phyloP scores from a whole-genome alignment of 2,797 vertebrate species.

The Epinephelus awoara region DNA sequence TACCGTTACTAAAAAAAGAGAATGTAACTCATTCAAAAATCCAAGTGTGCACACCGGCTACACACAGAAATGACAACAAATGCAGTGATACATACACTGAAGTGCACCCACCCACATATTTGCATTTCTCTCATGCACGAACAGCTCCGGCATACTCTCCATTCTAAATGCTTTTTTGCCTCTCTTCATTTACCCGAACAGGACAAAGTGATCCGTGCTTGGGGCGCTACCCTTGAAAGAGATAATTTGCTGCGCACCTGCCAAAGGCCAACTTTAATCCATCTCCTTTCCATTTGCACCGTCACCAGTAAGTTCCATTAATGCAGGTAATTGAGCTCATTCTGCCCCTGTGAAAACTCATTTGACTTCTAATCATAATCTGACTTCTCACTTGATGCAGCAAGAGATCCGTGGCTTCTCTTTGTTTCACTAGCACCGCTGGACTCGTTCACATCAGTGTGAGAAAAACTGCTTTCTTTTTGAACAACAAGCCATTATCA shows the following conservation, averaged over 20 bases:
- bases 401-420: slow-evolving; percentile 28
- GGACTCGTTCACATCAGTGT: slow-evolving; percentile 18
- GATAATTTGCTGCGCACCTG: slow-evolving; percentile 41
- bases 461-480: neutral
- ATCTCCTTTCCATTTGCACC: slow-evolving; percentile 49
- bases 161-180: neutral
- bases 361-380: slow-evolving; percentile 69
- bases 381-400: slow-evolving; percentile 50
- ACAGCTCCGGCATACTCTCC: neutral
- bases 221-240: slow-evolving; percentile 30
- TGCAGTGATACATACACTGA: neutral
- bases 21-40: neutral
- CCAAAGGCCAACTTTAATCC: slow-evolving; percentile 53
- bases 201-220: slow-evolving; percentile 25
- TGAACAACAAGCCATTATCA: slow-evolving; percentile 10
- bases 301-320: slow-evolving; percentile 58
- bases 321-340: slow-evolving; percentile 68
- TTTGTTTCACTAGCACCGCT: slow-evolving; percentile 24
- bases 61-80: neutral
- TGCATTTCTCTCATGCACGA: slow-evolving; percentile 3
- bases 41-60: neutral
- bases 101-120: neutral
- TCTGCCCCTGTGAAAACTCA: slow-evolving; percentile 62
- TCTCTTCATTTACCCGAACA: slow-evolving; percentile 28
- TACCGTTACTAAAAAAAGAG: neutral